Evolutionary conservation across 1,140 invertebrate genomes (phyloP).

Genomic region (Lysiphlebus fabarum): DNA sequence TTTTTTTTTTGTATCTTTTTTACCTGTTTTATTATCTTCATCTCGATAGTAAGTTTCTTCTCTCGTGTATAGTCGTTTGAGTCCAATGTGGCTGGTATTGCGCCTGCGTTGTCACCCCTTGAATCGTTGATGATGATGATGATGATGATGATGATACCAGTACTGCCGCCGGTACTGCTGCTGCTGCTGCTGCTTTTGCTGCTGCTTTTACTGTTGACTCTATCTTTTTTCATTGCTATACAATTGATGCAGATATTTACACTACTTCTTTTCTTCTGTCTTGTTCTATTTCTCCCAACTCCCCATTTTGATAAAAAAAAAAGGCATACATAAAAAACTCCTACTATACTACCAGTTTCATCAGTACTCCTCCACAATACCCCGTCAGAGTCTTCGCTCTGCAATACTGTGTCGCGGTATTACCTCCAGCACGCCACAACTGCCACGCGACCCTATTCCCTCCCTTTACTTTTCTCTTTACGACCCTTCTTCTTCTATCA

Average conservation of each 20-base stretch:
- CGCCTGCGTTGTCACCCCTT: slow-evolving; percentile 25
- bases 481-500: no score
- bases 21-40: background rate
- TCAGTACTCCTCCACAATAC: slow-evolving; percentile 11
- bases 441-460: slow-evolving; percentile 53
- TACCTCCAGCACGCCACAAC: slow-evolving; percentile 28
- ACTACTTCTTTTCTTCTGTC: background rate
- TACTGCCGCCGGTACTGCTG: slow-evolving; percentile 3
- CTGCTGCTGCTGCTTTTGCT: slow-evolving; percentile 7
- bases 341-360: background rate
- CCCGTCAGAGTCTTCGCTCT: slow-evolving; percentile 20
- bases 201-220: background rate
- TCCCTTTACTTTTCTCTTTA: slow-evolving; percentile 14
- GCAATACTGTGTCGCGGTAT: slow-evolving; percentile 17
- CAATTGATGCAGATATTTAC: background rate
- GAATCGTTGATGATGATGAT: slow-evolving; percentile 4
- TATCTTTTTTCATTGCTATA: background rate
- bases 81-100: background rate
- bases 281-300: background rate
- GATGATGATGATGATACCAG: slow-evolving; percentile 2
- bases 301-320: no score
- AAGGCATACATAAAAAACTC: no score
- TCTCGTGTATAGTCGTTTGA: background rate
- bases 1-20: slow-evolving; percentile 7
- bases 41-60: background rate